Evolutionary conservation across 2,113 vertebrate species (phyloP).

Genomic region (Lepidothrix coronata): DNA sequence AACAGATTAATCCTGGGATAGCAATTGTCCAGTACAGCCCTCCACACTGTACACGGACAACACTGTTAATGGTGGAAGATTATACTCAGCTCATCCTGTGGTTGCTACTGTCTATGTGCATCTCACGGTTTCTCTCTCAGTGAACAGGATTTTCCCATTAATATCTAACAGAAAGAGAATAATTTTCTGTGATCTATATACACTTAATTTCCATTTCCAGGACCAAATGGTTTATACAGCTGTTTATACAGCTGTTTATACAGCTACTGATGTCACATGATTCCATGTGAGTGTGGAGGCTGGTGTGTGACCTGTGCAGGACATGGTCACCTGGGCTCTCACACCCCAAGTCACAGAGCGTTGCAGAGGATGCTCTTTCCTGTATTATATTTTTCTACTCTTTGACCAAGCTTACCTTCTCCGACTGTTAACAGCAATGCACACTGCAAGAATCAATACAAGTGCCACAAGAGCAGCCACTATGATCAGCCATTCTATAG

Average conservation of each 20-base stretch:
- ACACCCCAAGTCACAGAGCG: neutral
- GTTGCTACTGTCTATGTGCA: neutral
- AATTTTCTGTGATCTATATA: neutral
- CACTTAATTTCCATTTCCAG: neutral
- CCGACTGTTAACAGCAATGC: slow-evolving; percentile 61
- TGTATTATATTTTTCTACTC: neutral
- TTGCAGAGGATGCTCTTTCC: neutral
- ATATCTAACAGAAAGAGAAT: neutral
- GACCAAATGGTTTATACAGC: accelerated
- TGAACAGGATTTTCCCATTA: neutral
- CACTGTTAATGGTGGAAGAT: neutral
- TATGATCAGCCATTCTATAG: slow-evolving; percentile 66
- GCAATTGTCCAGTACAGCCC: neutral
- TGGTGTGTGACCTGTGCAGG: neutral
- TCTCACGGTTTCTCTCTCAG: neutral
- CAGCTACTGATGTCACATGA: neutral
- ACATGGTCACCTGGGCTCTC: neutral
- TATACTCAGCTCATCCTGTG: neutral
- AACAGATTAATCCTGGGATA: neutral
- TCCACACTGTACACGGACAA: neutral
- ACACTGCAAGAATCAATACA: slow-evolving; percentile 50
- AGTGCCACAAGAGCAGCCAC: slow-evolving; percentile 54
- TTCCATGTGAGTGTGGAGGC: neutral
- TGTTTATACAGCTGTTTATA: neutral
- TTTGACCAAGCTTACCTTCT: slow-evolving; percentile 51